Conservation (phyloP, 2,113 vertebrate genomes). For the Colaptes auratus region DNA sequence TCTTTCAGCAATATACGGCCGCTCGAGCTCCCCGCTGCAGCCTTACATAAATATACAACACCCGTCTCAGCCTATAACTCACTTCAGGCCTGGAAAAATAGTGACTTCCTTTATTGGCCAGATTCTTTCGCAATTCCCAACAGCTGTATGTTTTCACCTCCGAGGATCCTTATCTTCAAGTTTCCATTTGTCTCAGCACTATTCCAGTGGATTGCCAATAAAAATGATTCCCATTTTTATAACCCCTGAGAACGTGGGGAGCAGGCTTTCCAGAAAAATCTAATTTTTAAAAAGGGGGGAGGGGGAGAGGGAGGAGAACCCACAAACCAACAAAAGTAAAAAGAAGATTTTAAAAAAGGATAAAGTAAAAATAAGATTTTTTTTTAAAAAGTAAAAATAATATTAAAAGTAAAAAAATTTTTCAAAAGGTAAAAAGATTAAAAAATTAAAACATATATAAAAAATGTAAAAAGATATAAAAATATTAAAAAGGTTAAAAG, state of each 20-base stretch:
- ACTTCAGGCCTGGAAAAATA: slow-evolving; percentile 93
- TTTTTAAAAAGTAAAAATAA: too few relatives aligned
- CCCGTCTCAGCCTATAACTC: slow-evolving; percentile 89
- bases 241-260: slow-evolving; percentile 79
- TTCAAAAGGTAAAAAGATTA: too few relatives aligned
- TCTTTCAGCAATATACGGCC: slow-evolving; percentile 98
- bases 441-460: too few relatives aligned
- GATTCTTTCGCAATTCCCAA: slow-evolving; percentile 89
- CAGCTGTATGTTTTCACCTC: slow-evolving; percentile 87
- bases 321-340: not conserved
- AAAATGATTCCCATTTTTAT: slow-evolving; percentile 87
- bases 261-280: slow-evolving; percentile 67
- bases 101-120: slow-evolving; percentile 99
- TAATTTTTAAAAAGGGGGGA: not conserved
- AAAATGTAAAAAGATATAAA: too few relatives aligned
- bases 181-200: slow-evolving; percentile 88
- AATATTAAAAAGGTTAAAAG: too few relatives aligned
- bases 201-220: slow-evolving; percentile 85
- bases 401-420: too few relatives aligned
- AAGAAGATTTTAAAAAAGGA: not conserved
- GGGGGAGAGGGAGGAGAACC: too few relatives aligned
- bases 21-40: slow-evolving; percentile 89
- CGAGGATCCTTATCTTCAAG: slow-evolving; percentile 85
- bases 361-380: too few relatives aligned
- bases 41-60: slow-evolving; percentile 98